phyloP scores from a whole-genome alignment of 2,113 vertebrate genomes.

The Megaleporinus macrocephalus region DNA sequence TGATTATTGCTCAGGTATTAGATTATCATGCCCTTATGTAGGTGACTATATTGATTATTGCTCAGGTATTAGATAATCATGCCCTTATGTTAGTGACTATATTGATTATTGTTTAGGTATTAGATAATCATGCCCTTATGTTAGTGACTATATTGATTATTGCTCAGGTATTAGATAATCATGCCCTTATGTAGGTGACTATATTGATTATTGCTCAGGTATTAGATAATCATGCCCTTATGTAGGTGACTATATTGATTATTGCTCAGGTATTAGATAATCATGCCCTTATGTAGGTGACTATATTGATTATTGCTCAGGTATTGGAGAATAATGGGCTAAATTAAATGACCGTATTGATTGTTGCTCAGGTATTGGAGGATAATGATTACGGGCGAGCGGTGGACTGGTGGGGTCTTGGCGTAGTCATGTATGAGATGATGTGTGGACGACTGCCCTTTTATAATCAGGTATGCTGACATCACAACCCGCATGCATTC shows the following conservation, averaged over 20 bases:
- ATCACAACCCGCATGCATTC: background rate
- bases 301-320: background rate
- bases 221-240: background rate
- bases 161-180: no score
- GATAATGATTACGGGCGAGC: slow-evolving; percentile 80
- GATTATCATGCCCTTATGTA: no score
- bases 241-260: background rate
- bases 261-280: background rate
- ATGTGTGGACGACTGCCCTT: slow-evolving; percentile 81
- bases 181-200: no score
- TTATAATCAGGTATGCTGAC: slow-evolving; percentile 69
- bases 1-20: no score
- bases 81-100: no score
- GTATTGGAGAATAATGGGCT: background rate
- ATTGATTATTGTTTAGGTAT: no score
- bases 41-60: no score
- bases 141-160: no score
- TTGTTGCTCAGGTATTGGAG: slow-evolving; percentile 73
- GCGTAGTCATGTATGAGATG: slow-evolving; percentile 82
- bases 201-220: slow-evolving; percentile 12
- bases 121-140: no score
- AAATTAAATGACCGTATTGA: background rate
- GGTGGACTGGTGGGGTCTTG: slow-evolving; percentile 82
- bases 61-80: no score
- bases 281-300: background rate